phyloP scores from a whole-genome alignment of 2,113 vertebrate genomes.

The Glaucomys volans region DNA sequence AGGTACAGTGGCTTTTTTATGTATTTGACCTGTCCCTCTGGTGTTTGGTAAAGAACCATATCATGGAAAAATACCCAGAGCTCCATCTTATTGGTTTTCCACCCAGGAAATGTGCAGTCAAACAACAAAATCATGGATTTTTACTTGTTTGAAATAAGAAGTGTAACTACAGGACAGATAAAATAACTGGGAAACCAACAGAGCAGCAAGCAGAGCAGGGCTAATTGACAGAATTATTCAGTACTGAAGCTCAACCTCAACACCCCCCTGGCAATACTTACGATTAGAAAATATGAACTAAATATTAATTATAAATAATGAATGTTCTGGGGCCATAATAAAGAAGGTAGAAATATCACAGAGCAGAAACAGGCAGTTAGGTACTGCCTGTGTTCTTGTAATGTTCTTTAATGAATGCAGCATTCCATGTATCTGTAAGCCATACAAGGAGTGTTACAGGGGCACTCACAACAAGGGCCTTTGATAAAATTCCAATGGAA shows the following conservation, averaged over 20 bases:
- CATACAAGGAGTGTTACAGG: not conserved
- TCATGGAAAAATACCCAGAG: not conserved
- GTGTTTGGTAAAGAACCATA: slow-evolving; percentile 7
- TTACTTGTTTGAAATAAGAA: slow-evolving; percentile 14
- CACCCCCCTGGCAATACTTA: slow-evolving; percentile 73
- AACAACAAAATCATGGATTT: not conserved
- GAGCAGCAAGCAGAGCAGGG: slow-evolving; percentile 78
- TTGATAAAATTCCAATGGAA: not conserved
- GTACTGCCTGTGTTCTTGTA: slow-evolving; percentile 25
- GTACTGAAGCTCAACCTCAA: slow-evolving; percentile 70
- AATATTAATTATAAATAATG: slow-evolving; percentile 83
- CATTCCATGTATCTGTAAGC: no score
- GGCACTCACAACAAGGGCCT: not conserved
- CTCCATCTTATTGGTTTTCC: not conserved
- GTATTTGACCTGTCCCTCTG: not conserved
- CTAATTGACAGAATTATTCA: slow-evolving; percentile 82
- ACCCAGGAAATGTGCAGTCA: not conserved
- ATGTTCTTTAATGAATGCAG: slow-evolving; percentile 59
- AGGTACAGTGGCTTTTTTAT: not conserved
- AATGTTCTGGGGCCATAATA: slow-evolving; percentile 67
- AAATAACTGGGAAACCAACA: slow-evolving; percentile 82
- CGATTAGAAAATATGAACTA: slow-evolving; percentile 80
- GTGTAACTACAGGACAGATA: slow-evolving; percentile 67
- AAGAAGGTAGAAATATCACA: slow-evolving; percentile 66
- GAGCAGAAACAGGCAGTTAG: slow-evolving; percentile 19